phyloP scores from a whole-genome alignment of 2,113 vertebrate species.

The Symphodus melops region DNA sequence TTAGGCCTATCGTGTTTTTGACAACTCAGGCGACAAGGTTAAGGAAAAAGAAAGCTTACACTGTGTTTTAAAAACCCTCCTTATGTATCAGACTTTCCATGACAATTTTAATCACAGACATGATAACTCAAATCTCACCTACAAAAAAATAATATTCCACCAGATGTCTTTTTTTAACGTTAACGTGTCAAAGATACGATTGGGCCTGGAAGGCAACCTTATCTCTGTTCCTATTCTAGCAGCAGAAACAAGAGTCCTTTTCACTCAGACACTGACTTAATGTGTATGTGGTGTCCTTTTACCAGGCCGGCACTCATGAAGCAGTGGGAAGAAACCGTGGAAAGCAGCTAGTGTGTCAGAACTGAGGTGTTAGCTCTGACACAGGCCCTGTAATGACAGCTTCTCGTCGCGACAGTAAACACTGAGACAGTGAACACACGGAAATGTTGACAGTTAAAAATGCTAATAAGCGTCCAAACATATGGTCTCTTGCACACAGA shows the following conservation, averaged over 20 bases:
- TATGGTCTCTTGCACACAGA: neutral
- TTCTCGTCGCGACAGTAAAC: neutral
- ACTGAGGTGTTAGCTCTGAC: constrained; percentile 2
- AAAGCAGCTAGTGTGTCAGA: constrained; percentile 20
- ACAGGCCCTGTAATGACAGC: neutral
- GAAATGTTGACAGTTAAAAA: neutral
- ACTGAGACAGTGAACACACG: neutral
- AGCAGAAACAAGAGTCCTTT: constrained; percentile 57
- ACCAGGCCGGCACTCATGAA: constrained; percentile 7
- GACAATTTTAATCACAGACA: too few species aligned
- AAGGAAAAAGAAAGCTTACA: neutral
- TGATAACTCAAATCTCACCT: neutral
- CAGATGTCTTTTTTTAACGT: neutral
- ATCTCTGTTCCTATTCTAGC: constrained; percentile 3
- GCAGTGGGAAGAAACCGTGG: constrained; percentile 19
- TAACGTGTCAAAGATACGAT: neutral
- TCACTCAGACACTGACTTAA: constrained; percentile 6
- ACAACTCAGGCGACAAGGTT: too few species aligned
- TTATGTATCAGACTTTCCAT: too few species aligned
- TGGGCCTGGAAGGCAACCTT: constrained; percentile 17
- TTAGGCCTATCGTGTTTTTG: too few species aligned
- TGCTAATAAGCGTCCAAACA: neutral
- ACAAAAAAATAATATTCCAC: neutral
- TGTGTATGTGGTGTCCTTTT: constrained; percentile 51
- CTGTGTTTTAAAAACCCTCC: neutral